These are phyloP conservation scores for Hestina assimilis DNA, from an alignment of 1,140 invertebrate genomes.

Conservation along the genomic window DNA sequence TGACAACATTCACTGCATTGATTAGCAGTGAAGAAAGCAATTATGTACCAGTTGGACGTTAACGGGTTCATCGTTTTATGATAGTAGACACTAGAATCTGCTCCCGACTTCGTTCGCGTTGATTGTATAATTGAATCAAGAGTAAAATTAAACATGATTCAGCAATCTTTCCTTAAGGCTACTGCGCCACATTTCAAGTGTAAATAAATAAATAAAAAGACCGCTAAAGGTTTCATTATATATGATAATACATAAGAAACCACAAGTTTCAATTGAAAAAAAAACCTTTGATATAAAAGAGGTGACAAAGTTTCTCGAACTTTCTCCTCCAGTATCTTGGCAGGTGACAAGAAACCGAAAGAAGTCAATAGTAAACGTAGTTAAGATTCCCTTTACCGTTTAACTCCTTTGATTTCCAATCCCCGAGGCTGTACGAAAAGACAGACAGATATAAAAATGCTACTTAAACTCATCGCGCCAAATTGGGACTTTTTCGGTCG, in stretches of 20 bases:
- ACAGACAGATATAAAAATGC: conserved; percentile 44
- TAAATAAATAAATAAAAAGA: not conserved
- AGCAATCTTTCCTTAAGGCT: too few relatives aligned
- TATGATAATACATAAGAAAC: not conserved
- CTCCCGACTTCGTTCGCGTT: too few relatives aligned
- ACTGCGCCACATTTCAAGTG: too few relatives aligned
- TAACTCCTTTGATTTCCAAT: conserved; percentile 61
- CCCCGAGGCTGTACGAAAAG: conserved; percentile 40
- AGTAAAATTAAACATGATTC: too few relatives aligned
- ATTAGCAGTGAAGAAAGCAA: too few relatives aligned
- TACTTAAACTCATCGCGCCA: conserved; percentile 26
- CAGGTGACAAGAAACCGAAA: conserved; percentile 26
- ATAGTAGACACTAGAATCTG: too few relatives aligned
- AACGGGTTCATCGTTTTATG: too few relatives aligned
- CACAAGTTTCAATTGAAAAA: not conserved
- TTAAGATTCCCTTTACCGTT: conserved; percentile 43
- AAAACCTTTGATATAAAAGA: not conserved
- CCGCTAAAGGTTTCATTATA: too few relatives aligned
- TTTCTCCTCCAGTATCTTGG: conserved; percentile 9
- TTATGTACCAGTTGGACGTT: too few relatives aligned
- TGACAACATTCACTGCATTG: too few relatives aligned
- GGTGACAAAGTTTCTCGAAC: not conserved
- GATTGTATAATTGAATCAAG: too few relatives aligned
- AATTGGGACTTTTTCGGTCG: conserved; percentile 46
- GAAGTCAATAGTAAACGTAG: conserved; percentile 50